Percentiles rank a stretch among this genome's conserved stretches.
These are phyloP conservation scores for Heliangelus exortis DNA, from an alignment of 2,797 vertebrate species.

Conservation along the genomic window DNA sequence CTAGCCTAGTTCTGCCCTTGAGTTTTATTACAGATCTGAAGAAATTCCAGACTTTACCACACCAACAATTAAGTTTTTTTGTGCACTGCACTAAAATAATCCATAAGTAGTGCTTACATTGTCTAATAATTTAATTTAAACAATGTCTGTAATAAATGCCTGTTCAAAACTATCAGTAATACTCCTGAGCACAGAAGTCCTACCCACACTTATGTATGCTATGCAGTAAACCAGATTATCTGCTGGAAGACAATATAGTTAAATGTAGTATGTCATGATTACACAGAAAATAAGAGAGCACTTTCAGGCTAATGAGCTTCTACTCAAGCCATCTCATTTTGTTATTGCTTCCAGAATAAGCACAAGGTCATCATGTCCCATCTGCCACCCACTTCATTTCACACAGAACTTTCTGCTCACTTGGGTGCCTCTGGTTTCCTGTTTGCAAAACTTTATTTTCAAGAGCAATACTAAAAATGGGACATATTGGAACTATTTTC, in stretches of 20 bases:
- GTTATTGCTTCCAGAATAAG: background rate
- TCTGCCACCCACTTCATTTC: background rate
- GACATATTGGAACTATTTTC: background rate
- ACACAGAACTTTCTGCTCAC: background rate
- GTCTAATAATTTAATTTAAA: constrained; percentile 30
- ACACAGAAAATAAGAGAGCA: background rate
- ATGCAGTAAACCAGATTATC: background rate
- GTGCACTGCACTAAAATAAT: constrained; percentile 1
- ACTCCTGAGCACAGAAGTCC: background rate
- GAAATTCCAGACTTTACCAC: background rate
- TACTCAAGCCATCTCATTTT: background rate
- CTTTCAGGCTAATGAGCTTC: background rate
- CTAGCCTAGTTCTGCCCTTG: constrained; percentile 35
- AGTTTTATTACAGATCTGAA: constrained; percentile 8
- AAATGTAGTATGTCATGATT: background rate
- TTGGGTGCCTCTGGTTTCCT: background rate
- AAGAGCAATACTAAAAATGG: background rate
- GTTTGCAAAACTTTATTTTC: background rate
- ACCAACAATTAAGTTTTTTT: constrained; percentile 6
- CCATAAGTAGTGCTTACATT: background rate
- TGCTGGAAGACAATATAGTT: background rate
- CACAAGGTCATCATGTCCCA: background rate
- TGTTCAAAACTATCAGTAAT: background rate
- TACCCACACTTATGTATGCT: background rate
- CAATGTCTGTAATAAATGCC: background rate